Evolutionary conservation across 2,113 vertebrate genomes (phyloP), one percentile per base, ranked within the genome.

Genomic region (Anoura caudifer): DNA sequence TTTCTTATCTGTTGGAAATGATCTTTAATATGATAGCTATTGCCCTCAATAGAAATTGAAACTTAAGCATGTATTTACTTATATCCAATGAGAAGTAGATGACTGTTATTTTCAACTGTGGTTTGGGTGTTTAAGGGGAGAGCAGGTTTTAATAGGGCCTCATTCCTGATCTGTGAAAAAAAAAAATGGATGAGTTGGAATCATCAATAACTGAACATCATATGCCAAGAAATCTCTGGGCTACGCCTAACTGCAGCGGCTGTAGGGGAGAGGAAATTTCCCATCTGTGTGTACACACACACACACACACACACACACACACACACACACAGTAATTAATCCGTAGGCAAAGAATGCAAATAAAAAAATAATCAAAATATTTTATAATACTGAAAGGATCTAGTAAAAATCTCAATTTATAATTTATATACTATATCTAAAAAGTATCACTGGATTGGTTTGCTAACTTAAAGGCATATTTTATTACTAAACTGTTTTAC

Each of bases 391-490:
- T 84, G 6, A 95, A 91, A 95, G 6, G 2, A 84, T 28, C 75
- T 47, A 90, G 59, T 9, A 95, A 45, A 93, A 73, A 91, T 91
- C 12, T 91, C n/a, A 67, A 61, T 91, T 80, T 92, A 87, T 87
- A 69, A 79, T 79, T 67, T 43, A 63, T 54, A 81, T n/a, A 61
- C 31, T 81, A 59, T n/a, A 50, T 45, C 47, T 95, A 92, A 92
- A 90, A 91, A 84, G 31, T 76, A 88, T 75, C 26, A 72, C 63
- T 93, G 36, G 28, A 67, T 67, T 88, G 28, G 24, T 43, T 88
- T 83, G 73, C 79, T 79, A 96, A 81, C 36, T 75, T 61, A 86
- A 47, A 86, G 41, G 28, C 17, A 75, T 77, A 88, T 61, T 69
- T 91, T 73, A 82, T 86, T 80, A 75, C 28, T 81, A 67, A 93